Evolutionary conservation across 2,888 invertebrate species (phyloP).

Genomic region (Pollenia angustigena): DNA sequence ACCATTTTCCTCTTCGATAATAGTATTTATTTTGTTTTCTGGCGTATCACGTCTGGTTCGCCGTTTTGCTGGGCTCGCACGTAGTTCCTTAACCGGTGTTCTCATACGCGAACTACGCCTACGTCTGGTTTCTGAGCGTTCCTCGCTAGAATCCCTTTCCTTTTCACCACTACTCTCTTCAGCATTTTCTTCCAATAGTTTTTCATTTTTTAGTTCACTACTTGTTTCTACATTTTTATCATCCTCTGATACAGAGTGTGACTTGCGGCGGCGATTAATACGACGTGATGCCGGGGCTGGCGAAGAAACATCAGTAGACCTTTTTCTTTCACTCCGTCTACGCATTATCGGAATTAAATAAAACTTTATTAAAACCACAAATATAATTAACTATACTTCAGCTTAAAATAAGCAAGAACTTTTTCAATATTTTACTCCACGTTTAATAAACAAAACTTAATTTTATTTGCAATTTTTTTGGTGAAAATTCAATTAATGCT

Average conservation of each 20-base stretch:
- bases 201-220: constrained; percentile 76
- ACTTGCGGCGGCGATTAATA: constrained; percentile 78
- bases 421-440: constrained; percentile 9
- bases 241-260: constrained; percentile 75
- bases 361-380: constrained; percentile 22
- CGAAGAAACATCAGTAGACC: constrained; percentile 86
- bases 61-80: constrained; percentile 76
- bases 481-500: constrained; percentile 70
- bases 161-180: constrained; percentile 51
- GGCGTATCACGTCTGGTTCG: constrained; percentile 75
- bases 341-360: constrained; percentile 85
- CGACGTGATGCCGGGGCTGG: constrained; percentile 85
- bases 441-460: constrained; percentile 31
- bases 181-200: constrained; percentile 52
- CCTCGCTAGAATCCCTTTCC: constrained; percentile 77
- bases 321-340: constrained; percentile 90
- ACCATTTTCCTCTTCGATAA: constrained; percentile 86
- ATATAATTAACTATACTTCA: constrained; percentile 19
- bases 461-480: constrained; percentile 32
- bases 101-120: constrained; percentile 76
- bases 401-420: constrained; percentile 1
- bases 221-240: constrained; percentile 76
- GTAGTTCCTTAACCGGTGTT: constrained; percentile 73
- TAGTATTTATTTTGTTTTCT: constrained; percentile 86
- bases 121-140: constrained; percentile 70